Conservation (phyloP, 2,797 vertebrate species). For the Aeoliscus strigatus region DNA sequence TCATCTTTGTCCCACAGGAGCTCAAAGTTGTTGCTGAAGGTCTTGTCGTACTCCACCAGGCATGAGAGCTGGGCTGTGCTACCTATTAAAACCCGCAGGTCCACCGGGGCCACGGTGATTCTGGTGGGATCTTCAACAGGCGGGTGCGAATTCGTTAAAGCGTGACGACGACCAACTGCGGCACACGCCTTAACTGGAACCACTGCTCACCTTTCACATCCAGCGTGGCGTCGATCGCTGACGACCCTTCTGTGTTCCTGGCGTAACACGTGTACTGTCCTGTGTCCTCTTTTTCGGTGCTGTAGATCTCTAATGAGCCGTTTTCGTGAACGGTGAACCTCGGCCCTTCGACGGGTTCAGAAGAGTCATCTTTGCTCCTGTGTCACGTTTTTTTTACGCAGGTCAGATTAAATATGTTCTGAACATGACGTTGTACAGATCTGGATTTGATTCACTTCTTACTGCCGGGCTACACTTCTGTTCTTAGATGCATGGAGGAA, state of each 20-base stretch:
- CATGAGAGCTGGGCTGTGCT: slow-evolving; percentile 82
- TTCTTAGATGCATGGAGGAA: too few species aligned
- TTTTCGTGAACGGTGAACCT: slow-evolving; percentile 75
- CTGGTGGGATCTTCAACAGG: slow-evolving; percentile 83
- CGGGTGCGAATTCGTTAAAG: slow-evolving; percentile 34
- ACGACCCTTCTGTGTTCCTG: slow-evolving; percentile 81
- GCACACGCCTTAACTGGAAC: not conserved
- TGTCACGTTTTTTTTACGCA: not conserved
- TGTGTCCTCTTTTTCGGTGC: slow-evolving; percentile 71
- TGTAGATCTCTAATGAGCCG: slow-evolving; percentile 83
- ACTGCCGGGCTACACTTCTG: too few species aligned
- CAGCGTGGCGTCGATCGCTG: slow-evolving; percentile 78
- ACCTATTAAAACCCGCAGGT: slow-evolving; percentile 77
- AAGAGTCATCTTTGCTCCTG: slow-evolving; percentile 84
- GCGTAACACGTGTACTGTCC: slow-evolving; percentile 87
- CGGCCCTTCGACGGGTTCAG: slow-evolving; percentile 65
- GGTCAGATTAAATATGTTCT: slow-evolving; percentile 2
- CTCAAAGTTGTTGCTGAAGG: slow-evolving; percentile 82
- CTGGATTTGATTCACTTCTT: too few species aligned
- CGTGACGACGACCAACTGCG: slow-evolving; percentile 13
- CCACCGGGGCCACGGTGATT: slow-evolving; percentile 76
- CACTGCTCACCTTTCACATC: slow-evolving; percentile 82
- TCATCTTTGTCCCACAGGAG: slow-evolving; percentile 88
- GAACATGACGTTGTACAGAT: too few species aligned
- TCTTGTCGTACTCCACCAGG: slow-evolving; percentile 80